Evolutionary conservation across 2,888 invertebrate species (phyloP).

Genomic region (Amiota mariae): DNA sequence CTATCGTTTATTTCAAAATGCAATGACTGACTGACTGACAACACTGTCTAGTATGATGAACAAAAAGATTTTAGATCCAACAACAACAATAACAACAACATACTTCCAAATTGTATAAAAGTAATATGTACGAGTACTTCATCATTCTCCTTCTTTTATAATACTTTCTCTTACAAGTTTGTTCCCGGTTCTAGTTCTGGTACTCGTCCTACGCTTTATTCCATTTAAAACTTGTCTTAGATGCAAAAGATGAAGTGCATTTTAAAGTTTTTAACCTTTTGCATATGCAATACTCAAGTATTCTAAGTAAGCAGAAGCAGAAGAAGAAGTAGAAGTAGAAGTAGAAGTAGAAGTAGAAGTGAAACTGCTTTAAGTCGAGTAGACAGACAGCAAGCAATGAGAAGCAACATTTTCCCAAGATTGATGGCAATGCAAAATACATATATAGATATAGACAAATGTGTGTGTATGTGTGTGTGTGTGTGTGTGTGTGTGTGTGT

Average conservation of each 20-base stretch:
- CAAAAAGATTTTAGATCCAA: not conserved
- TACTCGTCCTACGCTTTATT: too few relatives aligned
- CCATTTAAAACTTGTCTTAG: too few relatives aligned
- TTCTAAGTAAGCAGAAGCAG: too few relatives aligned
- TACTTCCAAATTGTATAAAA: not conserved
- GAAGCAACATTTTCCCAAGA: not conserved
- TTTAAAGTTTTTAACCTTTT: conserved; percentile 59
- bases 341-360: not conserved
- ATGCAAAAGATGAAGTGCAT: conserved; percentile 24
- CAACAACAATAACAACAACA: conserved; percentile 17
- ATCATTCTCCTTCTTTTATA: not conserved
- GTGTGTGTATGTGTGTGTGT: too few relatives aligned
- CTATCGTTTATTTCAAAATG: not conserved
- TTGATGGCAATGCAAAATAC: conserved; percentile 3
- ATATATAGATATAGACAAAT: too few relatives aligned
- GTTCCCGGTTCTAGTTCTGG: too few relatives aligned
- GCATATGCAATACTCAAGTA: conserved; percentile 49
- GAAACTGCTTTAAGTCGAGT: too few relatives aligned
- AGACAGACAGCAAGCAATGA: too few relatives aligned
- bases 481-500: conserved; percentile 17
- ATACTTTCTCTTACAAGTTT: conserved; percentile 6
- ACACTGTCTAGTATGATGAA: not conserved
- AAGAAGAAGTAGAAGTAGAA: not conserved
- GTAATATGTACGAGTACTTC: not conserved
- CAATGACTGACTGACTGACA: not conserved